Evolutionary conservation across 2,888 invertebrate species (phyloP).

Genomic region (Pardosa pseudoannulata): DNA sequence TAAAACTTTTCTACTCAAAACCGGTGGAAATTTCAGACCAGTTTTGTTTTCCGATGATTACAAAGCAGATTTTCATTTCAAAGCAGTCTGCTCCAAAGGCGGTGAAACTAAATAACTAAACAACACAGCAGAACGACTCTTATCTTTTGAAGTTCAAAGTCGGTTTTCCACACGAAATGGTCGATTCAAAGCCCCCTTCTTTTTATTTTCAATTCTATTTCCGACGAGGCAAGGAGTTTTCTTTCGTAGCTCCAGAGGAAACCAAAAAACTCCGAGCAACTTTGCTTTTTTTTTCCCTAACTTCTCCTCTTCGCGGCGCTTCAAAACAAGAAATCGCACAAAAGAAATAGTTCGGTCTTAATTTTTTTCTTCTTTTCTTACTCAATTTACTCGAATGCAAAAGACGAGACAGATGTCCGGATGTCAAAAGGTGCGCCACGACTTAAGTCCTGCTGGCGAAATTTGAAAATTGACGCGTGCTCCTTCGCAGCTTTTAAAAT

Average conservation of each 20-base stretch:
- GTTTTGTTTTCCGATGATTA: constrained; percentile 6
- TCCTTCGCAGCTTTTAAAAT: not conserved
- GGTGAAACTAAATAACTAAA: constrained; percentile 21
- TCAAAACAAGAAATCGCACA: constrained; percentile 29
- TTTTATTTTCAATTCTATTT: constrained; percentile 11
- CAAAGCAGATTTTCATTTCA: not conserved
- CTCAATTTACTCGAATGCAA: constrained; percentile 19
- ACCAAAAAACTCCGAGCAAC: not conserved
- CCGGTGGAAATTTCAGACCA: not conserved
- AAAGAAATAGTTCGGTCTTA: constrained; percentile 22
- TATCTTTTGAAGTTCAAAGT: constrained; percentile 29
- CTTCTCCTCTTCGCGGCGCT: not conserved
- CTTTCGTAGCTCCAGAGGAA: constrained; percentile 9
- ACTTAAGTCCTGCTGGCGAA: not conserved
- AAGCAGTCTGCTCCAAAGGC: not conserved
- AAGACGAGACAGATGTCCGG: constrained; percentile 13
- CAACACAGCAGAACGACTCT: not conserved
- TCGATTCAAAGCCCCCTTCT: constrained; percentile 11
- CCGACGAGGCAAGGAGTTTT: not conserved
- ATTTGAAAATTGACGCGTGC: not conserved
- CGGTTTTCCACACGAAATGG: constrained; percentile 26
- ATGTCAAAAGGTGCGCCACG: constrained; percentile 14
- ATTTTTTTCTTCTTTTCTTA: constrained; percentile 24
- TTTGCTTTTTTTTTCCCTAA: constrained; percentile 9
- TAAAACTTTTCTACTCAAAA: too few relatives aligned